Evolutionary conservation across 2,797 vertebrate species (phyloP), one percentile per base, ranked within the genome.

Genomic region (Anas georgica): DNA sequence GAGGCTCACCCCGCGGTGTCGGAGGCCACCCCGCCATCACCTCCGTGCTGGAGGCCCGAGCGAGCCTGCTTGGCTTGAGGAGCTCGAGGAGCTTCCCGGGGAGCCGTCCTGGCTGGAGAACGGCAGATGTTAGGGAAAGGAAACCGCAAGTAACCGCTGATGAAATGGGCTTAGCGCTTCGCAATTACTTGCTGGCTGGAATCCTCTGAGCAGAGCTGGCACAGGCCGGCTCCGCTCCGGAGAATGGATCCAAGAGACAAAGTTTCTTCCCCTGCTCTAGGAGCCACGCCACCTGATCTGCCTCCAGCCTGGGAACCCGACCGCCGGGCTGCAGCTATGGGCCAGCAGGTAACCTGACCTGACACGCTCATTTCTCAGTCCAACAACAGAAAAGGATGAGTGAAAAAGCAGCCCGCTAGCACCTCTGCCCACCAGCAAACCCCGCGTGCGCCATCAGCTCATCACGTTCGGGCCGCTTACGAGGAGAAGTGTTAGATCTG

Each of bases 371-470:
- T n/a, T 26, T 29, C 35, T 73, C 73, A 64, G 33, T 35, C 25
- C 81, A 82, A 68, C 6, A 9, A 17, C 43, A 76, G 37, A 64
- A 81, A 79, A 90, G 85, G 54, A 31, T 10, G 13, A 11, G 50
- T 3, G 48, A 50, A 50, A 74, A 48, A 79, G 67, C 68, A 78
- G 91, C 90, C 79, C 41, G 33, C 91, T 96, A 96, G 96, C 94
- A 97, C 91, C 93, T 96, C 60, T 91, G 74, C 74, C 91, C 86
- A 95, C 59, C 92, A 92, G 48, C 91, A 95, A 92, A 79, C 59
- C 66, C 72, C 62, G 17, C 83, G 58, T 92, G 83, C 86, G 97
- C 97, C 98, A 98, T 98, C 98, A 98, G 97, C 94, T 98, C 91
- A 94, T 97, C 96, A 88, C 50, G 58, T 97, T 94, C 91, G 95